Evolutionary conservation across 2,113 vertebrate genomes (phyloP).

Genomic region (Cottus gobio): DNA sequence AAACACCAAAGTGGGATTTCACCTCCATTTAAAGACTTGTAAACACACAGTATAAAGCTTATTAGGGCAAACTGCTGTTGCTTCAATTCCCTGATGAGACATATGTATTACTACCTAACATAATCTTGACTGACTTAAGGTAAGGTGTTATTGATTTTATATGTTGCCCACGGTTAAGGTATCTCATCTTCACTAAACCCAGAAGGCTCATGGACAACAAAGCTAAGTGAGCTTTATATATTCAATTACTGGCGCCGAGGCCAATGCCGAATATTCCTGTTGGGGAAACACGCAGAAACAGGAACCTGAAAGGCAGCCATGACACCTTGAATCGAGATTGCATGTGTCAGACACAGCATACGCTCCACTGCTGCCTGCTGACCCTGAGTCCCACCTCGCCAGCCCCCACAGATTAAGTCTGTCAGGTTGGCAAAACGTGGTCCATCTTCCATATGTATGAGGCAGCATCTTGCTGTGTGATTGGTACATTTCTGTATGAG

Average conservation of each 20-base stretch:
- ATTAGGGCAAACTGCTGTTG: slow-evolving; percentile 4
- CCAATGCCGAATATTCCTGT: background rate
- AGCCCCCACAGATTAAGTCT: slow-evolving; percentile 1
- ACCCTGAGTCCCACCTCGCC: slow-evolving; percentile 19
- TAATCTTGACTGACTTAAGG: slow-evolving; percentile 27
- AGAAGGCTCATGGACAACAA: background rate
- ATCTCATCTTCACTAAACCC: background rate
- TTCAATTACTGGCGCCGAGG: background rate
- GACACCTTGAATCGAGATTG: slow-evolving; percentile 34
- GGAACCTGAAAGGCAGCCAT: slow-evolving; percentile 13
- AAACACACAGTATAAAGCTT: background rate
- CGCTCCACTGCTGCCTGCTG: slow-evolving; percentile 16
- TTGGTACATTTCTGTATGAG: slow-evolving; percentile 19
- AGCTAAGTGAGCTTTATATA: background rate
- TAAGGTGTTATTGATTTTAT: slow-evolving; percentile 7
- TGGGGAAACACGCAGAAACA: background rate
- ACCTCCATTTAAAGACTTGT: slow-evolving; percentile 4
- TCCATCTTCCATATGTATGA: slow-evolving; percentile 37
- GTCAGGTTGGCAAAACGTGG: slow-evolving; percentile 18
- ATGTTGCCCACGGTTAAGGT: slow-evolving; percentile 4
- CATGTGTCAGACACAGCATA: slow-evolving; percentile 26
- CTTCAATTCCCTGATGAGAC: slow-evolving; percentile 11
- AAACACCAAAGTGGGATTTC: background rate
- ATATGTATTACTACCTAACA: slow-evolving; percentile 17
- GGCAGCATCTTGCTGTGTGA: slow-evolving; percentile 41